A percentile compares a stretch with the other conserved stretches of the same genome.
Evolutionary conservation across 2,113 vertebrate genomes (phyloP).

Genomic region (Arenaria interpres): DNA sequence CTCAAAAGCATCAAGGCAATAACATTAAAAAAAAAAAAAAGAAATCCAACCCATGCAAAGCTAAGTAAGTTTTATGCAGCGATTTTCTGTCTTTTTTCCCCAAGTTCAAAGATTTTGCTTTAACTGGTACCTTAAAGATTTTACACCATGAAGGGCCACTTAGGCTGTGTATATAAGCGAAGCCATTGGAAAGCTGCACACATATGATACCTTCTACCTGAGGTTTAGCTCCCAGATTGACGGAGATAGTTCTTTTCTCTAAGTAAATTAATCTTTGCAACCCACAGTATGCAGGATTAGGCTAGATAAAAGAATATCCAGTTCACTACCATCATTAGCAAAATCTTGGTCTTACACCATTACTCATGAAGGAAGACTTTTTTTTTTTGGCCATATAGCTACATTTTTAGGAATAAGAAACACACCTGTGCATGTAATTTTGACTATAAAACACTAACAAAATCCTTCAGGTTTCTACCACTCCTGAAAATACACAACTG

Average conservation of each 20-base stretch:
- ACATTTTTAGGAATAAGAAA: background rate
- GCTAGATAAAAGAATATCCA: background rate
- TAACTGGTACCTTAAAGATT: background rate
- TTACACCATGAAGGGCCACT: background rate
- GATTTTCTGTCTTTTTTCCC: background rate
- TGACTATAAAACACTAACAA: background rate
- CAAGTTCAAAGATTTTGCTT: background rate
- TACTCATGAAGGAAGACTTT: background rate
- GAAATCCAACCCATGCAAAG: background rate
- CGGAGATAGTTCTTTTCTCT: background rate
- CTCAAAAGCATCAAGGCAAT: slow-evolving; percentile 19
- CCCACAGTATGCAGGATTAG: background rate
- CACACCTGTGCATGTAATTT: background rate
- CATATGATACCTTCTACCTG: background rate
- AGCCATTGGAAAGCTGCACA: background rate
- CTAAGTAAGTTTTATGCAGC: background rate
- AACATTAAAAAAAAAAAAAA: background rate
- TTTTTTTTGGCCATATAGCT: background rate
- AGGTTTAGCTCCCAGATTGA: background rate
- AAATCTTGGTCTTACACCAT: background rate
- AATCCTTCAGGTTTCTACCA: background rate
- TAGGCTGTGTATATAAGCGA: background rate
- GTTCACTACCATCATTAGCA: background rate
- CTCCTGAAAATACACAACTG: background rate
- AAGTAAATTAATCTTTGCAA: background rate